A percentile compares a stretch with the other conserved stretches of the same genome.
Evolutionary conservation across 1,140 invertebrate genomes (phyloP).

Genomic region (Hypothenemus hampei): DNA sequence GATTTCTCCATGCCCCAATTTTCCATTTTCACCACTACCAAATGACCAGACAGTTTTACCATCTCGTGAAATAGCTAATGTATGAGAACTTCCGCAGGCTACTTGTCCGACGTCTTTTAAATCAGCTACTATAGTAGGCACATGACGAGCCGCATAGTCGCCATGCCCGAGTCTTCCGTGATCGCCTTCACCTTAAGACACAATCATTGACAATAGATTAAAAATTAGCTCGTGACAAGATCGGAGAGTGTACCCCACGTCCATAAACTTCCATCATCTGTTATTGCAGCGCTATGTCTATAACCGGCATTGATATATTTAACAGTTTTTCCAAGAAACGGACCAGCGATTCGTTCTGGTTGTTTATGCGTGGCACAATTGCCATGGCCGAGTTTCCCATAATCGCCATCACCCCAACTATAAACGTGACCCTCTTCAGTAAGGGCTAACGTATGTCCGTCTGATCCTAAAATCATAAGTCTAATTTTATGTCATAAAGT

Average conservation of each 20-base stretch:
- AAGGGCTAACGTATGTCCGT: constrained; percentile 91
- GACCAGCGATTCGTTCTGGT: constrained; percentile 50
- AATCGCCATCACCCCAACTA: constrained; percentile 97
- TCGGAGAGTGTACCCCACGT: constrained; percentile 47
- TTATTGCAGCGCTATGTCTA: constrained; percentile 56
- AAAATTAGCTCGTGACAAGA: background rate
- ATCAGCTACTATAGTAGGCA: constrained; percentile 56
- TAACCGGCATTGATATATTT: constrained; percentile 60
- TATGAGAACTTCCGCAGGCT: constrained; percentile 61
- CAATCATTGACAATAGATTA: background rate
- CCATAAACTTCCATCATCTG: constrained; percentile 52
- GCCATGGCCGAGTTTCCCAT: constrained; percentile 84
- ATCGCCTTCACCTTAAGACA: constrained; percentile 52
- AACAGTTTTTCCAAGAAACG: constrained; percentile 49
- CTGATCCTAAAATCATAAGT: constrained; percentile 40
- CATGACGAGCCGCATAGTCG: constrained; percentile 50
- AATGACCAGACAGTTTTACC: constrained; percentile 64
- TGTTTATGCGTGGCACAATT: constrained; percentile 55
- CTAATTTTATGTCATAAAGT: background rate
- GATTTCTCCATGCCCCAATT: constrained; percentile 59
- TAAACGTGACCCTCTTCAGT: constrained; percentile 91
- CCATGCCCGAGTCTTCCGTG: constrained; percentile 58
- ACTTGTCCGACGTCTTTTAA: constrained; percentile 56
- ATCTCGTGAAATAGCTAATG: constrained; percentile 57
- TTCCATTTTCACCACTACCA: constrained; percentile 58